phyloP scores from a whole-genome alignment of 2,113 vertebrate species.

The Chauna torquata region DNA sequence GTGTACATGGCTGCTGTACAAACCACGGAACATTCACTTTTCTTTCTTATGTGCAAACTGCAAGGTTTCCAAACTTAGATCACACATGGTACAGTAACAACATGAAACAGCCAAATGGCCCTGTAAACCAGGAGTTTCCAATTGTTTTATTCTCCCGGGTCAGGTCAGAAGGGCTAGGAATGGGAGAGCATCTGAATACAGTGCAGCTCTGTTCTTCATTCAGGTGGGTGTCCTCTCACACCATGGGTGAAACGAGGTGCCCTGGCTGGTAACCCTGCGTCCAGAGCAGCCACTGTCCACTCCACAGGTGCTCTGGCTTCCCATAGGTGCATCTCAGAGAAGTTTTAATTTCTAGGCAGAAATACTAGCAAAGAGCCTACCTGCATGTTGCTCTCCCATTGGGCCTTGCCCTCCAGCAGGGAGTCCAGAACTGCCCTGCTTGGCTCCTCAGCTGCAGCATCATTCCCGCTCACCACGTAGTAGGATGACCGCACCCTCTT shows the following conservation, averaged over 20 bases:
- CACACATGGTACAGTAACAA: background rate
- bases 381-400: constrained; percentile 94
- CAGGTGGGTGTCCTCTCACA: rapidly evolving
- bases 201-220: background rate
- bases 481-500: constrained; percentile 93
- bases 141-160: background rate
- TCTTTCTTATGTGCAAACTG: background rate
- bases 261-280: rapidly evolving
- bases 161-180: background rate
- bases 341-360: background rate
- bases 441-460: constrained; percentile 89
- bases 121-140: background rate
- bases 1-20: background rate
- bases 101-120: background rate
- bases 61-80: background rate
- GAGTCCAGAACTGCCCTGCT: constrained; percentile 91
- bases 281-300: rapidly evolving
- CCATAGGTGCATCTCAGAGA: background rate
- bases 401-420: constrained; percentile 92
- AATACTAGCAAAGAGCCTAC: constrained; percentile 64
- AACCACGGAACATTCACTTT: background rate
- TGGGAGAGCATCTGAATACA: background rate
- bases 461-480: constrained; percentile 96
- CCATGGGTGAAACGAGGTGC: background rate
- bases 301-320: background rate